A percentile compares a stretch with the other conserved stretches of the same genome.
Evolutionary conservation across 2,888 invertebrate genomes (phyloP).

Genomic region (Latheticus oryzae): DNA sequence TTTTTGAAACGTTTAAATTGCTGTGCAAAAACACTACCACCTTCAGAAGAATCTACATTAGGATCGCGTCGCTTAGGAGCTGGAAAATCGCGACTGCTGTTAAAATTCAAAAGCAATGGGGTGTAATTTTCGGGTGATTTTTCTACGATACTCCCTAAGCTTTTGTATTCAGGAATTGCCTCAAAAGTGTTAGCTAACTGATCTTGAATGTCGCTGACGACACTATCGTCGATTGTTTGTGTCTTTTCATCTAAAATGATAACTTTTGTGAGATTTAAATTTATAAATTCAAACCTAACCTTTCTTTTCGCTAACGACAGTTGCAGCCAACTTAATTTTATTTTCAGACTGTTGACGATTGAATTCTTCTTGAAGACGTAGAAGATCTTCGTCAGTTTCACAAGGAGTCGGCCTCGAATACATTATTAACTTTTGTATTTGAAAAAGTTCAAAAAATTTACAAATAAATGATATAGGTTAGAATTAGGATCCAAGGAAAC

Average conservation of each 20-base stretch:
- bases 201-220: slow-evolving; percentile 48
- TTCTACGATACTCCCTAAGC: slow-evolving; percentile 73
- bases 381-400: slow-evolving; percentile 80
- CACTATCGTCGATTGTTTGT: slow-evolving; percentile 5
- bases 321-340: slow-evolving; percentile 73
- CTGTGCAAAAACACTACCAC: slow-evolving; percentile 68
- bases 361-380: slow-evolving; percentile 80
- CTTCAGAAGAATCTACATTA: slow-evolving; percentile 46
- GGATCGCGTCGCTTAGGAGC: slow-evolving; percentile 65
- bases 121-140: slow-evolving; percentile 55
- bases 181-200: slow-evolving; percentile 63
- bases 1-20: slow-evolving; percentile 63
- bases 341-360: slow-evolving; percentile 69
- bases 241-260: slow-evolving; percentile 11
- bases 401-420: slow-evolving; percentile 74
- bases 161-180: slow-evolving; percentile 62
- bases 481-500: no score
- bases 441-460: no score
- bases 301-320: slow-evolving; percentile 62
- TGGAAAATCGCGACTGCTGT: slow-evolving; percentile 66
- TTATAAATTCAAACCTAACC: slow-evolving; percentile 32
- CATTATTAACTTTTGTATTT: slow-evolving; percentile 67
- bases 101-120: slow-evolving; percentile 50
- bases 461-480: no score
- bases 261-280: background rate